phyloP scores from a whole-genome alignment of 2,797 vertebrate genomes.

The Coranthus polyacanthus region DNA sequence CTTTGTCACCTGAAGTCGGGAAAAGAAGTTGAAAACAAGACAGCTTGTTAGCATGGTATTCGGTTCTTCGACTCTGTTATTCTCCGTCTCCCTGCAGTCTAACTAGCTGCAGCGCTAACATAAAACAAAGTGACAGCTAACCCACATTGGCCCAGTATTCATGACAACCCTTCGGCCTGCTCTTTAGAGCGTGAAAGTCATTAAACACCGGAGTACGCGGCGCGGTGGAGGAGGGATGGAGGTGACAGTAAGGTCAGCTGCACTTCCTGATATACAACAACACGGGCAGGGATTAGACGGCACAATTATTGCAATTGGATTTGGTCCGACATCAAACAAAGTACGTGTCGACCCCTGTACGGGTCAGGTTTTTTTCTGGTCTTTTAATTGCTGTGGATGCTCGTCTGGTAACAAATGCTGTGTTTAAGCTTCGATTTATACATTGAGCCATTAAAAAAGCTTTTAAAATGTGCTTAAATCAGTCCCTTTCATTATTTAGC shows the following conservation, averaged over 20 bases:
- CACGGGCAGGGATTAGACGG: slow-evolving; percentile 3
- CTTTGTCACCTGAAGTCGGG: slow-evolving; percentile 90
- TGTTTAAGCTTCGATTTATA: background rate
- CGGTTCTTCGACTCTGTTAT: background rate
- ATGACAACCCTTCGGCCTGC: background rate
- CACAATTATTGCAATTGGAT: slow-evolving; percentile 24
- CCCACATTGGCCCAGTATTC: slow-evolving; percentile 4
- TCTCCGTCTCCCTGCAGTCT: background rate
- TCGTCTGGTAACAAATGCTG: background rate
- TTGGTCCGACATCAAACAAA: slow-evolving; percentile 22
- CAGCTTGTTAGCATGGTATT: slow-evolving; percentile 32
- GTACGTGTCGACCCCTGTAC: background rate
- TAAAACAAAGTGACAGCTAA: slow-evolving; percentile 45
- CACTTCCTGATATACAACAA: slow-evolving; percentile 18
- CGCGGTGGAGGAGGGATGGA: background rate
- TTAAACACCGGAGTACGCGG: background rate
- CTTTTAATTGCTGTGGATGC: background rate
- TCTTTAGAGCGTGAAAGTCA: slow-evolving; percentile 28
- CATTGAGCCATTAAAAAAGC: background rate
- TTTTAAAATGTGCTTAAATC: background rate
- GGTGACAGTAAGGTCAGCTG: slow-evolving; percentile 34
- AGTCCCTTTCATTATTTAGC: background rate
- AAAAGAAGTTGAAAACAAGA: slow-evolving; percentile 2
- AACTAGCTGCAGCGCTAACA: background rate
- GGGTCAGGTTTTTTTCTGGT: background rate